Evolutionary conservation across 2,113 vertebrate genomes (phyloP).

Genomic region (Pelmatolapia mariae): DNA sequence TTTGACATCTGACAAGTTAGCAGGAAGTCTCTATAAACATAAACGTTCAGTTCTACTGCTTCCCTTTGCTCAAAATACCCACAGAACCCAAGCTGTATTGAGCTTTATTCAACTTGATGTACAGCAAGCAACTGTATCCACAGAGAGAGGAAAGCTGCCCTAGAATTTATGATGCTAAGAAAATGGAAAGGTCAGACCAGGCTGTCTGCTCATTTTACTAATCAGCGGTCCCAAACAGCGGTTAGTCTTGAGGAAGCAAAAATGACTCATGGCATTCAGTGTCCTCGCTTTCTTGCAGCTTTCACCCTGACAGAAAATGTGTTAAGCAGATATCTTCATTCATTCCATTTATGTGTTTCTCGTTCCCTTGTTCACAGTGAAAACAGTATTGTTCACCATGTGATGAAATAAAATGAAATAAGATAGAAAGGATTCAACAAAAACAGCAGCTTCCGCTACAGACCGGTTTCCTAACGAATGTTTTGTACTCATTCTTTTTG

Average conservation of each 20-base stretch:
- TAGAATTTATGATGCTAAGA: not conserved
- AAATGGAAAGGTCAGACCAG: not conserved
- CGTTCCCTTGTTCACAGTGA: not conserved
- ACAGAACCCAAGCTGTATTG: not conserved
- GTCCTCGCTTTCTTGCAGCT: not conserved
- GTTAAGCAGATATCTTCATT: not conserved
- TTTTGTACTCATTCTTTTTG: not conserved
- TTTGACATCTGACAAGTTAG: not conserved
- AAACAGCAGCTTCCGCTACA: not conserved
- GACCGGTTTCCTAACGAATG: not conserved
- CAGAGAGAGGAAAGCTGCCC: not conserved
- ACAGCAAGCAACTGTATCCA: not conserved
- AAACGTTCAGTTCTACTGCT: slow-evolving; percentile 16
- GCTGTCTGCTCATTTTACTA: not conserved
- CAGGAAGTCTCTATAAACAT: not conserved
- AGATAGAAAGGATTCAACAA: not conserved
- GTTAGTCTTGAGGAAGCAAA: not conserved
- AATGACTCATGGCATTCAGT: not conserved
- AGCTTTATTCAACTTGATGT: slow-evolving; percentile 14
- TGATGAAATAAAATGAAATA: not conserved
- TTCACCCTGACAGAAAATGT: not conserved
- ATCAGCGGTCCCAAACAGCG: not conserved
- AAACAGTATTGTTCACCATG: not conserved
- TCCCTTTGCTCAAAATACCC: not conserved
- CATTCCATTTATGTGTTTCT: not conserved